Evolutionary conservation across 1,140 invertebrate species (phyloP), one percentile per base, ranked within the genome.

Genomic region (Drosophila saltans): DNA sequence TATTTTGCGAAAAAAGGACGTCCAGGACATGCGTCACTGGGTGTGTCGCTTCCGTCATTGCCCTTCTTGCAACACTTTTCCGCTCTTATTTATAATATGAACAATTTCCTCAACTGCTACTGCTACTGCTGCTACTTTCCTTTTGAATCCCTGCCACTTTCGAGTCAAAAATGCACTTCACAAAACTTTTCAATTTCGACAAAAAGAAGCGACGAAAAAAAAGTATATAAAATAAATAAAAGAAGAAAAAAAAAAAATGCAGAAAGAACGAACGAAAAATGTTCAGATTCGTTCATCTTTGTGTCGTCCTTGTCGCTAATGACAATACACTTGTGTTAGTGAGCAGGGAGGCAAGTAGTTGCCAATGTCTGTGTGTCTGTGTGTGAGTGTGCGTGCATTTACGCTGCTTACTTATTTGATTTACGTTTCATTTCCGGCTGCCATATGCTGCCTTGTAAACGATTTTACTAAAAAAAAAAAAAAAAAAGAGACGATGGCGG

Each of bases 351-450:
- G 39, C 2, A 11, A 33, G 8, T 40, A 28, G 7, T 5, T n/a
- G 11, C 2, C 28, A 28, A 55, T 63, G 41, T 60, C 39, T 45
- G 40, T 52, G 52, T 33, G 16, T 62, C 45, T 36, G 69, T 73
- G 2, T 66, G 64, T 63, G 72, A 57, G 72, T 68, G 70, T 72
- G 68, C 62, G 78, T 81, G 84, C 84, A 89, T 88, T 88, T 88
- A 70, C 84, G 85, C 84, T 89, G 71, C 78, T 84, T 84, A 89
- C 84, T 89, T 89, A 89, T 89, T 89, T 89, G 84, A 89, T 89
- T 89, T 90, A 89, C 85, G 85, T 89, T 90, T 89, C 84, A 89
- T 89, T 89, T 89, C 84, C 84, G 84, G 85, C 79, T 89, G 84
- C 84, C 84, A 89, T 89, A 83, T 89, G 84, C 84, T 89, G 85